A percentile compares a stretch with the other conserved stretches of the same genome.
Evolutionary conservation across 2,113 vertebrate species (phyloP).

Genomic region (Anolis carolinensis): DNA sequence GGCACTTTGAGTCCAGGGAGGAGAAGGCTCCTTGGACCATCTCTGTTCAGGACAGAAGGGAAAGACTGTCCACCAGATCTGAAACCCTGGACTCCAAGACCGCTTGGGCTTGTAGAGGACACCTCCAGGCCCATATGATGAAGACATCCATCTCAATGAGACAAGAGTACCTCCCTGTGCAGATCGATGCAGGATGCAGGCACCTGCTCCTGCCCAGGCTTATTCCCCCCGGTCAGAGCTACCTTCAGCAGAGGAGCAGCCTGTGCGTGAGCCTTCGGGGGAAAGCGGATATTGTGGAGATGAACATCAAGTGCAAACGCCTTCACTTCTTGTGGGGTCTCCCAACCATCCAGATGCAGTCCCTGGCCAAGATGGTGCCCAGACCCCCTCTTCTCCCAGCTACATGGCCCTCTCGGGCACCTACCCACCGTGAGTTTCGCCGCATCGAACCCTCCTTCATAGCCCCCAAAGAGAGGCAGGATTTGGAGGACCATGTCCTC

Average conservation of each 20-base stretch:
- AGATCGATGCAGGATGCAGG: neutral
- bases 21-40: neutral
- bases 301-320: neutral
- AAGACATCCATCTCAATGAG: conserved; percentile 10
- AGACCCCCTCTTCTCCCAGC: no score
- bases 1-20: no score
- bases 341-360: conserved; percentile 5
- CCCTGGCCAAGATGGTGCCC: no score
- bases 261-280: neutral
- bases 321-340: conserved; percentile 27
- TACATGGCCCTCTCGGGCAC: neutral
- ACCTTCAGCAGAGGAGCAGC: neutral
- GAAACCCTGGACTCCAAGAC: neutral
- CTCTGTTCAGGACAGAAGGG: no score
- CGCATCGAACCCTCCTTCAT: neutral
- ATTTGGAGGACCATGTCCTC: conserved; percentile 38
- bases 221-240: neutral
- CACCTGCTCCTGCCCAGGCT: neutral
- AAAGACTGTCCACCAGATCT: neutral
- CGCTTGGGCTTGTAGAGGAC: no score
- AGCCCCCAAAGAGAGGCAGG: neutral
- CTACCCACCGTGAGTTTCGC: neutral
- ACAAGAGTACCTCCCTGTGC: neutral
- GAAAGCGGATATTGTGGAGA: neutral
- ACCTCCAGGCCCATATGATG: neutral